A percentile compares a stretch with the other conserved stretches of the same genome.
These are phyloP conservation scores for Drosophila lini DNA, from an alignment of 1,140 invertebrate genomes.

Conservation along the genomic window DNA sequence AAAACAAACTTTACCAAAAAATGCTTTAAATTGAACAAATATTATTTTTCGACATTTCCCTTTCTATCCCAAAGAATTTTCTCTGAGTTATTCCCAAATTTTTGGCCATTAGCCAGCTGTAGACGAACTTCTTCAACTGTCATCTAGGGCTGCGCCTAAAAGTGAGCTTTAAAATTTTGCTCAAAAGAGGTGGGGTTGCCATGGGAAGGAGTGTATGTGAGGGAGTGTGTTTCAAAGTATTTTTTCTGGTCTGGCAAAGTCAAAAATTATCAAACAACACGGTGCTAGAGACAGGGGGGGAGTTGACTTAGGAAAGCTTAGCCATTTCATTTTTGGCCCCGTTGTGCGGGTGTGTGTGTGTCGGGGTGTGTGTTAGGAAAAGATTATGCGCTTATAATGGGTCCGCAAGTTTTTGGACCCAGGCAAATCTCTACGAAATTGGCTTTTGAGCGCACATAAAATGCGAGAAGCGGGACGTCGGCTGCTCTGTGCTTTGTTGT, in stretches of 20 bases:
- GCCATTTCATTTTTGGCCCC: constrained; percentile 72
- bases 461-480: constrained; percentile 65
- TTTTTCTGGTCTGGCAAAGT: constrained; percentile 40
- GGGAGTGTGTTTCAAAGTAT: constrained; percentile 23
- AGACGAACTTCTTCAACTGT: constrained; percentile 33
- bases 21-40: not conserved
- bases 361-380: constrained; percentile 60
- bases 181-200: not conserved
- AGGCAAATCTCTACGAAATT: constrained; percentile 78
- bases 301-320: constrained; percentile 58
- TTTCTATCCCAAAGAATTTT: not conserved
- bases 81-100: constrained; percentile 10
- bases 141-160: constrained; percentile 32
- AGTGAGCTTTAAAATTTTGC: constrained; percentile 46
- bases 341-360: constrained; percentile 19
- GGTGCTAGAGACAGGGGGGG: not conserved
- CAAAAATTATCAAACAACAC: constrained; percentile 76
- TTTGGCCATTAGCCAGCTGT: constrained; percentile 22
- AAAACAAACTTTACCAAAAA: not conserved
- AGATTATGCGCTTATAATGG: constrained; percentile 82
- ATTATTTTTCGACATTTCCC: not conserved
- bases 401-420: constrained; percentile 72
- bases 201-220: not conserved
- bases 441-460: constrained; percentile 82
- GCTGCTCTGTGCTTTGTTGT: constrained; percentile 5